phyloP scores from a whole-genome alignment of 2,113 vertebrate species.

The Sula dactylatra region DNA sequence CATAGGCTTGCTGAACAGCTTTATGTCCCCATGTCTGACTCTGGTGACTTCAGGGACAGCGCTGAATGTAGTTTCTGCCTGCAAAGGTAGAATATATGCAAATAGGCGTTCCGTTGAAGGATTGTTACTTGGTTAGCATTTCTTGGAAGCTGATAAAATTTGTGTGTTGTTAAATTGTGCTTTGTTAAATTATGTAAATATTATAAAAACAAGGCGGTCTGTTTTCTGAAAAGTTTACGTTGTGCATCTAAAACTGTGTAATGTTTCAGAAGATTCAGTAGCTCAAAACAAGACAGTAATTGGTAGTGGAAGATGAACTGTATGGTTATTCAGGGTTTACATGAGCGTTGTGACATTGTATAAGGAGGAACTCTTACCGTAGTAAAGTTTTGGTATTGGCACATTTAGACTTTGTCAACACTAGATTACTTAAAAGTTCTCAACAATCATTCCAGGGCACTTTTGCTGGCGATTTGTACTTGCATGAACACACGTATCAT shows the following conservation, averaged over 20 bases:
- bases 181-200: background rate
- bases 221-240: background rate
- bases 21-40: rapidly evolving
- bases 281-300: background rate
- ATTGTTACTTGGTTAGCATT: background rate
- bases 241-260: background rate
- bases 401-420: background rate
- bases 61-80: background rate
- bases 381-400: background rate
- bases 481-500: background rate
- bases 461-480: background rate
- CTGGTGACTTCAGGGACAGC: background rate
- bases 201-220: background rate
- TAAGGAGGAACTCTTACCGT: background rate
- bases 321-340: background rate
- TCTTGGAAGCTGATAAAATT: background rate
- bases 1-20: background rate
- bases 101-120: background rate
- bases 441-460: background rate
- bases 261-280: background rate
- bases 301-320: background rate
- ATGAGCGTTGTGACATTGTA: background rate
- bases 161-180: background rate
- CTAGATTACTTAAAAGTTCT: background rate
- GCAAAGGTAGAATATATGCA: background rate